Base-by-base conservation (phyloP, 2,113 vertebrate species). In the Romanogobio albipinnatus region DNA sequence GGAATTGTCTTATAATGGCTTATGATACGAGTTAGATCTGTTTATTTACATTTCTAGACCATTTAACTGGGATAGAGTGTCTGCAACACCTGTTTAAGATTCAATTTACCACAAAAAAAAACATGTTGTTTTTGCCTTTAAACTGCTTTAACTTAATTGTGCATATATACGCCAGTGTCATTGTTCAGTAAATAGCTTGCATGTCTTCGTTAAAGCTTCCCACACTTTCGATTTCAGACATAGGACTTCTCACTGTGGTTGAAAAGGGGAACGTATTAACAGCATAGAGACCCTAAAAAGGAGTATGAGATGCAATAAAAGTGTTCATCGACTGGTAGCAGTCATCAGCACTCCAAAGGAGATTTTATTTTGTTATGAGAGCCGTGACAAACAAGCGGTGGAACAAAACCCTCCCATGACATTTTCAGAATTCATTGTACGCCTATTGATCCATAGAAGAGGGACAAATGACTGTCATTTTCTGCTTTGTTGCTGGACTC, bases 381-480 rank as follows among this genome's bases (percentile, higher is more conserved):
- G 64, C 74, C 43, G 47, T 77, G 49, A 73, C 61, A 61, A 85
- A 26, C 36, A 26, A 82, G 62, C 49, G 26, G 53, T 51, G 39
- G 43, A 82, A 88, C 77, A 84, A 83, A 87, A 86, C 68, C 70
- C n/a, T 58, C 80, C 26, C 47, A 61, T 79, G 85, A 73, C 81
- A 79, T 87, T 87, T 76, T 85, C 22, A 58, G 62, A 83, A 81
- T 79, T 10, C 70, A 87, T 83, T 85, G 76, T 62, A 56, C 47
- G 45, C 29, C 24, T 68, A 87, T 85, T 85, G 83, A 83, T 87
- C 83, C 51, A 56, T 17, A 83, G 74, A 73, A 73, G 84, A 62
- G 47, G 75, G 76, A 89, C 84, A 85, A 89, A 89, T 84, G 80
- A 79, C 61, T 76, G 84, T 81, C 68, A 87, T 89, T 80, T 85